phyloP scores from a whole-genome alignment of 1,140 invertebrate species.

The Brachystomella parvula region DNA sequence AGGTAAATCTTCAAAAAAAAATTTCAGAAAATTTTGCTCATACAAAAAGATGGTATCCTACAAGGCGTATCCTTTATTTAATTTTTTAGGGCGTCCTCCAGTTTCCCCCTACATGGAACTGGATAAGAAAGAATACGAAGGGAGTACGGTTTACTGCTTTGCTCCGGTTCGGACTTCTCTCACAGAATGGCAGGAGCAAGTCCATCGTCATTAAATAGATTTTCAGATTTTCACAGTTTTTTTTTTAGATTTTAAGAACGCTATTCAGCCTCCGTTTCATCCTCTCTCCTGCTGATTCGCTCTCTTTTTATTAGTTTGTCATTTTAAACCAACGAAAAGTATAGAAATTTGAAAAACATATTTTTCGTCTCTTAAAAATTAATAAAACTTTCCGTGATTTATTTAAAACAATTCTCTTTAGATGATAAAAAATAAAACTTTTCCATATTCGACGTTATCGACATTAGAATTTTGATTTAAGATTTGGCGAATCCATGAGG shows the following conservation, averaged over 20 bases:
- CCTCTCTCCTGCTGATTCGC: no score
- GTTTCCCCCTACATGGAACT: constrained; percentile 18
- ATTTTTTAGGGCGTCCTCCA: constrained; percentile 23
- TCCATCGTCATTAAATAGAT: constrained; percentile 21
- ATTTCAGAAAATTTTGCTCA: neutral
- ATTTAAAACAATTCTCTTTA: neutral
- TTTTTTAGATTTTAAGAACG: no score
- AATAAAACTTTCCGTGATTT: no score
- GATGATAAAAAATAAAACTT: neutral
- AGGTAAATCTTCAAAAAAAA: constrained; percentile 11
- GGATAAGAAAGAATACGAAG: constrained; percentile 18
- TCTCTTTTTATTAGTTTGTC: no score
- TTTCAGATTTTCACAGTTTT: no score
- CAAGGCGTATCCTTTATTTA: neutral
- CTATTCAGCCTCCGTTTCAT: no score
- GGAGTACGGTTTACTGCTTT: constrained; percentile 24
- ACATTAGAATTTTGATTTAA: neutral
- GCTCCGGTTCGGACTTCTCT: constrained; percentile 32
- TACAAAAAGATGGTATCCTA: neutral
- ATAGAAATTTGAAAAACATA: no score
- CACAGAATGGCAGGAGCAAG: constrained; percentile 28
- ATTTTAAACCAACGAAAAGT: no score
- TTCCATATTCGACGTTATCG: neutral
- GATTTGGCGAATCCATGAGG: constrained; percentile 59
- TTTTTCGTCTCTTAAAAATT: no score